Evolutionary conservation across 2,888 invertebrate genomes (phyloP), one percentile per base, ranked within the genome.

Genomic region (Thecophora atra): DNA sequence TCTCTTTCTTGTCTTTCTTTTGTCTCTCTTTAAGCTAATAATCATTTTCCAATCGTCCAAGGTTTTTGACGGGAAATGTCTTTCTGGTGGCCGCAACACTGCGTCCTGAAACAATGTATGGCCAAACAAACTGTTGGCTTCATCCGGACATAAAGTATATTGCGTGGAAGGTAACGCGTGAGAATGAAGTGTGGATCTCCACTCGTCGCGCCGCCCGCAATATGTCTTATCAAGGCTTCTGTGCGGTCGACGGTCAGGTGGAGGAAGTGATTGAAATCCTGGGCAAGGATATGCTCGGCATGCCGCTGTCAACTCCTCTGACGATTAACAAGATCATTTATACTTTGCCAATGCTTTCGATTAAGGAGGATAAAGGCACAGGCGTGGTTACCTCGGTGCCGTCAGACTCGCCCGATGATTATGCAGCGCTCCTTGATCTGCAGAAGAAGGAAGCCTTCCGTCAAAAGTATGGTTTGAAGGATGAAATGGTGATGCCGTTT

Each of bases 91-190:
- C 98, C 21, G 99, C 98, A 11, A 99, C 99, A 6, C 88, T 99
- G n/a, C 90, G 99, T 73, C 98, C 99, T 1, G 99, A 99, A 88
- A 99, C 99, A 1, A 99, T 99, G 99, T 99, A 98, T 83, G 99
- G 99, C 0, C 99, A 99, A 88, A 99, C 99, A 0, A 99, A 99
- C 85, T 99, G 98, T 85, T 99, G 99, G 98, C 86, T 99, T 4
- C 94, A 94, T 82, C 99, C 99, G 0, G 97, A 98, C 82, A 94
- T 99, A 83, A 91, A 91, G 77, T 99, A 99, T 83, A 91, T 98
- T 76, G 97, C 94, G 1, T 95, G 97, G 84, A 89, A 91, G 81
- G 91, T 92, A 0, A 88, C 89, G 17, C 89, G 88, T 56, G 88
- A 89, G 54, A 89, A 89, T 62, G 96, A 97, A 75, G 89, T 99